A percentile compares a stretch with the other conserved stretches of the same genome.
Evolutionary conservation across 2,113 vertebrate species (phyloP).

Genomic region (Aspidoscelis tigris): DNA sequence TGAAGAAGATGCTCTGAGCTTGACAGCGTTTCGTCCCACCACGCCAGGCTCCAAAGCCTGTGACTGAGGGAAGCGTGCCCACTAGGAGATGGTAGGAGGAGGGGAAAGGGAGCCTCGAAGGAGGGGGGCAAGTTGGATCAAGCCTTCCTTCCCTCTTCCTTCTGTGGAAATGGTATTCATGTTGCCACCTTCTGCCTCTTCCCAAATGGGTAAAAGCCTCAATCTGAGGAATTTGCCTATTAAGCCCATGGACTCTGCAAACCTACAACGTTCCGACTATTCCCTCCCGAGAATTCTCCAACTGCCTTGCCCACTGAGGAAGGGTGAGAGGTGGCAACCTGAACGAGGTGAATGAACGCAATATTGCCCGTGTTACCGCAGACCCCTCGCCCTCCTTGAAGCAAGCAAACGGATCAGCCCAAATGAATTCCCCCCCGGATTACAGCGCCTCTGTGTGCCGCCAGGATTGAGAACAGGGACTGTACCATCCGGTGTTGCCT

Average conservation of each 20-base stretch:
- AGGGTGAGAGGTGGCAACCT: constrained; percentile 69
- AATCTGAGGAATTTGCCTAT: not conserved
- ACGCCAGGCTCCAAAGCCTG: constrained; percentile 47
- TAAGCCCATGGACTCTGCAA: not conserved
- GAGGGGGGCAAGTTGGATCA: not conserved
- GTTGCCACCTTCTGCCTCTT: constrained; percentile 70
- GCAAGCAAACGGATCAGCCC: constrained; percentile 68
- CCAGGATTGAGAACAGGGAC: constrained; percentile 92
- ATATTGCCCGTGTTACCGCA: constrained; percentile 94
- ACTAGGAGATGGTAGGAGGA: not conserved
- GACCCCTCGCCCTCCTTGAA: constrained; percentile 84
- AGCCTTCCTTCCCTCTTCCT: constrained; percentile 42
- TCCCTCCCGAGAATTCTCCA: not conserved
- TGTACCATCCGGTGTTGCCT: constrained; percentile 97
- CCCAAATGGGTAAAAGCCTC: constrained; percentile 26
- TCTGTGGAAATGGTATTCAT: constrained; percentile 65
- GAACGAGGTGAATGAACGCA: constrained; percentile 75
- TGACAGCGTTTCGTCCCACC: constrained; percentile 28
- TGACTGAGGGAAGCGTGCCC: constrained; percentile 9
- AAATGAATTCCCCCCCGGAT: constrained; percentile 62
- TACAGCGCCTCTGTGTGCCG: constrained; percentile 78
- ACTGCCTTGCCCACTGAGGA: not conserved
- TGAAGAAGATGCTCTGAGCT: constrained; percentile 13
- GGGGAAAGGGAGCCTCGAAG: constrained; percentile 57
- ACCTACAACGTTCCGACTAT: not conserved